Conservation (phyloP, 1,140 invertebrate genomes). For the Pinna nobilis region DNA sequence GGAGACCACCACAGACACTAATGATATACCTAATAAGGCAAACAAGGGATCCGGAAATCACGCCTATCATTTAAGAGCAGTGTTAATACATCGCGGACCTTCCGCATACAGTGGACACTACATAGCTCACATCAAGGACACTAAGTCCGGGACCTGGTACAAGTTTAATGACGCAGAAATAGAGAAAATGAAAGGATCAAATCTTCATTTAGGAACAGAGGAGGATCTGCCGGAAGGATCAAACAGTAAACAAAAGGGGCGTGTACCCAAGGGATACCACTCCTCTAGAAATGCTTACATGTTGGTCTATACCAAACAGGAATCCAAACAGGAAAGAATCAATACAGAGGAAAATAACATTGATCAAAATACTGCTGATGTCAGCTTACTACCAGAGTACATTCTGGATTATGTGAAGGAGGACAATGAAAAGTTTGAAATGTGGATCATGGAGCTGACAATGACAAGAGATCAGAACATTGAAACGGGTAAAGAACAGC, state of each 20-base stretch:
- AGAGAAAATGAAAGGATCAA: conserved; percentile 79
- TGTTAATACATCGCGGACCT: conserved; percentile 82
- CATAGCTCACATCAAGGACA: conserved; percentile 80
- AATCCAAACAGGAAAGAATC: not conserved
- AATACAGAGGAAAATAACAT: conserved; percentile 6
- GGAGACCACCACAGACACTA: conserved; percentile 7
- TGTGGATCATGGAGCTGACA: conserved; percentile 70
- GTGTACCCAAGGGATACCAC: conserved; percentile 72
- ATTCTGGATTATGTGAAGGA: conserved; percentile 65
- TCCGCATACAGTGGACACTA: conserved; percentile 85
- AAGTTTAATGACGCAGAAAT: conserved; percentile 84
- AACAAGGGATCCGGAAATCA: not conserved
- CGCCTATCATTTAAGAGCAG: conserved; percentile 81
- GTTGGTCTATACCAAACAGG: conserved; percentile 78
- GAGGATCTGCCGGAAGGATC: conserved; percentile 70
- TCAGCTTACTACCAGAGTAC: conserved; percentile 49
- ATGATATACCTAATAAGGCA: conserved; percentile 17
- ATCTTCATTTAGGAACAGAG: conserved; percentile 76
- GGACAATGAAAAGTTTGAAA: conserved; percentile 75
- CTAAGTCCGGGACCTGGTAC: conserved; percentile 78
- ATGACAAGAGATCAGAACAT: conserved; percentile 75
- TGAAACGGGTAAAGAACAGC: conserved; percentile 73
- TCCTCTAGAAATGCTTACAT: conserved; percentile 80
- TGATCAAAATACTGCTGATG: conserved; percentile 14
- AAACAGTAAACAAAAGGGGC: conserved; percentile 54